Evolutionary conservation across 2,888 invertebrate species (phyloP).

Genomic region (Ptilodon capucinus): DNA sequence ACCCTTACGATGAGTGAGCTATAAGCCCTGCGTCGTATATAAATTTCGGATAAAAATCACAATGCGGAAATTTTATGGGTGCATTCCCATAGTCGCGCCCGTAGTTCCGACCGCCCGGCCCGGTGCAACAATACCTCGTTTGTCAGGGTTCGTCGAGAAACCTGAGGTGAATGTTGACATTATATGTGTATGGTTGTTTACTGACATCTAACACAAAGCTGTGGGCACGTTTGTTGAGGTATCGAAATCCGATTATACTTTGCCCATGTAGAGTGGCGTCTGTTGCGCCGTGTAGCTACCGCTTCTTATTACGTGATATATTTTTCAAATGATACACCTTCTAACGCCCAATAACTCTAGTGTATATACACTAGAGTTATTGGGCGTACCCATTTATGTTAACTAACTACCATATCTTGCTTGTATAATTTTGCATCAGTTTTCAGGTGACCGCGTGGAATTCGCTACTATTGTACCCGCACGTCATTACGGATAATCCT

Average conservation of each 20-base stretch:
- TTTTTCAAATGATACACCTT: not conserved
- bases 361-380: not conserved
- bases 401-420: too few species aligned
- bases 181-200: conserved; percentile 40
- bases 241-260: conserved; percentile 25
- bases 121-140: conserved; percentile 70
- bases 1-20: conserved; percentile 45
- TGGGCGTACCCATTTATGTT: too few species aligned
- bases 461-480: too few species aligned
- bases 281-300: not conserved
- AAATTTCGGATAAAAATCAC: conserved; percentile 64
- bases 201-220: conserved; percentile 32
- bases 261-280: conserved; percentile 6
- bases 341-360: too few species aligned
- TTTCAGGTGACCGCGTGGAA: too few species aligned
- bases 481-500: too few species aligned
- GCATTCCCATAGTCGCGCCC: conserved; percentile 61
- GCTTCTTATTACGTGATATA: not conserved
- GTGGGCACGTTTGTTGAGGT: conserved; percentile 29
- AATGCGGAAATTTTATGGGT: conserved; percentile 68
- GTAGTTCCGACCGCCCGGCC: conserved; percentile 36
- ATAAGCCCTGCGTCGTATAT: conserved; percentile 38
- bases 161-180: conserved; percentile 51
- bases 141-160: conserved; percentile 71
- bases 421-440: too few species aligned